Evolutionary conservation across 2,888 invertebrate species (phyloP), one percentile per base, ranked within the genome.

Genomic region (Pomacea canaliculata): DNA sequence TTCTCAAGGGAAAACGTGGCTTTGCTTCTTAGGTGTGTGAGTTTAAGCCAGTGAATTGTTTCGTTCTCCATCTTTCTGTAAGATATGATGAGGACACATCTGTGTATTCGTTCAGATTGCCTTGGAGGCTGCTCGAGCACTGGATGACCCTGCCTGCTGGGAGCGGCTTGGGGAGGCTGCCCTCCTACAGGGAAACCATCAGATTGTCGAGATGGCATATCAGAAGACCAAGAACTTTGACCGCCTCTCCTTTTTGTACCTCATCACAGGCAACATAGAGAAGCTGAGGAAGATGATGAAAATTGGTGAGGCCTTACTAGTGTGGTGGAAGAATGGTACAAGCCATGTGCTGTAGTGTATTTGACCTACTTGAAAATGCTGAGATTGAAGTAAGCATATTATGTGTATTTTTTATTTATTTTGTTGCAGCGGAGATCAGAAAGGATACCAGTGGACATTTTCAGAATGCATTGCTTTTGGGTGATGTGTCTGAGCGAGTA

Each of bases 181-280:
- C 0, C 92, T 99, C 46, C 92, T 96, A 83, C 97, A 97, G 89
- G 99, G 91, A 4, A 91, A 91, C 80, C 90, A 90, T 81, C 92
- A 94, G 91, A 92, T 96, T 71, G 99, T 99, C 0, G 99, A 99
- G 91, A 98, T 99, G 98, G 98, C 98, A 88, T 99, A 99, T 91
- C 99, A 99, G 90, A 94, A 99, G 80, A 99, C 98, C 0, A 99
- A 99, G 92, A 98, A 98, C 92, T 99, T 99, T 91, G 99, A 99
- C 91, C 98, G 98, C 92, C 93, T 99, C 0, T 96, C 98, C 23
- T 99, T 99, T 93, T 93, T 99, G 66, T 99, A 99, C 92, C 93
- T 99, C 65, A 97, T 99, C 82, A 99, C 99, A 23, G 99, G 99
- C 18, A 99, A 99, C 91, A 92, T 98, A 87, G 99, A 99, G 79